Evolutionary conservation across 2,888 invertebrate species (phyloP).

Genomic region (Tinea trinotella): DNA sequence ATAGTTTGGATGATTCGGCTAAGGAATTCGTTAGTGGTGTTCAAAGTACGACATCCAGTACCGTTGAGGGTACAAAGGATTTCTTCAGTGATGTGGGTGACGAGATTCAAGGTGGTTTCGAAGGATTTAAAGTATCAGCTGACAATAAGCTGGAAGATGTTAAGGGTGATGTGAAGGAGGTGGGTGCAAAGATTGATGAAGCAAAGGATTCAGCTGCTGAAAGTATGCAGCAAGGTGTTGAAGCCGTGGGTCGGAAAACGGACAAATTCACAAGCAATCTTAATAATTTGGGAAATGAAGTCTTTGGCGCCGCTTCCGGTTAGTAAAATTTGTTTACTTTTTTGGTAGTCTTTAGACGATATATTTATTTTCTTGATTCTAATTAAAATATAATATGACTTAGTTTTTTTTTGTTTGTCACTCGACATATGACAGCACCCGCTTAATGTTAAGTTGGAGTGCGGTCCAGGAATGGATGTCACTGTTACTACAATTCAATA

Average conservation of each 20-base stretch:
- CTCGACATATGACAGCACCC: too few species aligned
- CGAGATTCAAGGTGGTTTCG: constrained; percentile 34
- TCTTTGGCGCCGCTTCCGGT: constrained; percentile 55
- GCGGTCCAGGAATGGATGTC: too few species aligned
- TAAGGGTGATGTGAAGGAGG: constrained; percentile 38
- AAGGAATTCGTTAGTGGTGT: constrained; percentile 42
- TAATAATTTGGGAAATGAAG: constrained; percentile 60
- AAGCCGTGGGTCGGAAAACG: constrained; percentile 43
- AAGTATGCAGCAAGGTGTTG: constrained; percentile 35
- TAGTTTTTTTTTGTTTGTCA: too few species aligned
- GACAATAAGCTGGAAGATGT: constrained; percentile 60
- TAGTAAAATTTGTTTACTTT: neutral
- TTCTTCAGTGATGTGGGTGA: constrained; percentile 49
- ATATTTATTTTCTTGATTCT: too few species aligned
- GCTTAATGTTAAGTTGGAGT: too few species aligned
- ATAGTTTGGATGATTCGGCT: constrained; percentile 58
- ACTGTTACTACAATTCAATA: too few species aligned
- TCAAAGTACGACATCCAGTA: constrained; percentile 28
- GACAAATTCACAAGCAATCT: constrained; percentile 58
- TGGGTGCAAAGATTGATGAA: constrained; percentile 39
- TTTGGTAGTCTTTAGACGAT: too few species aligned
- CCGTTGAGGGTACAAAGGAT: constrained; percentile 42
- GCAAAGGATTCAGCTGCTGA: constrained; percentile 33
- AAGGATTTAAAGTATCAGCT: constrained; percentile 61
- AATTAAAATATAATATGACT: too few species aligned